Base-by-base conservation (phyloP, 2,888 invertebrate species). In the Diaprepes abbreviatus region DNA sequence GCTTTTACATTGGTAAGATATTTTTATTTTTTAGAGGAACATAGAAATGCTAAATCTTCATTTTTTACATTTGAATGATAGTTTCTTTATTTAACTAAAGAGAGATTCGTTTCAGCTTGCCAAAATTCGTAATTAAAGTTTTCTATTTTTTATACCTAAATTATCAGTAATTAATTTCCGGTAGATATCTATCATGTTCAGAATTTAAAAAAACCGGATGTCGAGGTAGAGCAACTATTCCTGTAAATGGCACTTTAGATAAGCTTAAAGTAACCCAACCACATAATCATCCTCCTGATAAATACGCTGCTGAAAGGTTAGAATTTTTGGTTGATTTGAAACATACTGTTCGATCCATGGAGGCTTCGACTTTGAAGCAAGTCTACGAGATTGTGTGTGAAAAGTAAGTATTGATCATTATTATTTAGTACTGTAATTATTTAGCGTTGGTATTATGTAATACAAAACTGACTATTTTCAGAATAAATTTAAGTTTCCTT, bases 241-340 rank as follows among this genome's bases (percentile, higher is more conserved):
- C 82, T n/a, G 74, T 81, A 28, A 73, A 74, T 31, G 79, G 79
- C 35, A 65, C 71, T 21, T 55, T 78, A 52, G 72, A 75, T 21
- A 71, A 77, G 52, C 67, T 82, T 48, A 78, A 75, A 73, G 66
- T 81, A 45, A 81, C 81, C 5, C 76, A 79, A 70, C 76, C 77
- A 6, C 81, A 82, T 60, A 82, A 82, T 72, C 82, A 82, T 71
- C 80, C 80, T 1, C 81, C 80, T 0, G 80, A 82, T 73, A 58
- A 75, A 16, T 78, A 79, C 63, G 81, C 79, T 2, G 77, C 76
- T 59, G 80, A 81, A 52, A 79, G 78, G 70, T 77, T 80, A 36
- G 74, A 73, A 0, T 82, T 82, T 65, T 65, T 80, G 5, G 76
- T 75, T 57, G 77, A 78, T 58, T 73, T 82, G 45, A 80, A 78